Percentiles rank a stretch among this genome's conserved stretches.
Evolutionary conservation across 2,888 invertebrate genomes (phyloP).

Genomic region (Caenorhabditis japonica): DNA sequence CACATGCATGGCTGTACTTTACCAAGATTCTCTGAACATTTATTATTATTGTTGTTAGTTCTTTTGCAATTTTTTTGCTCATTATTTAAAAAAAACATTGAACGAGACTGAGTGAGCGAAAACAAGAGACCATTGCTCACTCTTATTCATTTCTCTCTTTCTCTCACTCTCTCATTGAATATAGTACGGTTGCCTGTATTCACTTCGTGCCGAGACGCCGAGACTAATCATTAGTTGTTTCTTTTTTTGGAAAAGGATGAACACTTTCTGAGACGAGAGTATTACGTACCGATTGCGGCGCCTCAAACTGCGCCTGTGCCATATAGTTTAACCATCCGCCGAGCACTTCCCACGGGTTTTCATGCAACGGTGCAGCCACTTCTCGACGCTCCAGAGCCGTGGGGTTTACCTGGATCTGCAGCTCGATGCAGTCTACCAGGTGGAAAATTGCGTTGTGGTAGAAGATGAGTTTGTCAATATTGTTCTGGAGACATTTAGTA

Average conservation of each 20-base stretch:
- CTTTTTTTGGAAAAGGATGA: too few relatives aligned
- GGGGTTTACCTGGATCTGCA: slow-evolving; percentile 30
- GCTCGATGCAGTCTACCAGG: slow-evolving; percentile 31
- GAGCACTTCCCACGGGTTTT: slow-evolving; percentile 44
- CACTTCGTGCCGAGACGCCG: too few relatives aligned
- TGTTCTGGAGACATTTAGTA: slow-evolving; percentile 23
- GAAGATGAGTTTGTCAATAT: slow-evolving; percentile 38
- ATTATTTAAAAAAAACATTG: too few relatives aligned
- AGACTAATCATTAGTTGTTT: too few relatives aligned
- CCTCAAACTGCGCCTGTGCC: slow-evolving; percentile 20
- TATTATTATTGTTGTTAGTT: not conserved
- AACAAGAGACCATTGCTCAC: too few relatives aligned
- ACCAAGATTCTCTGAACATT: slow-evolving; percentile 16
- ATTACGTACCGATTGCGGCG: slow-evolving; percentile 2
- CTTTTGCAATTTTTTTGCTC: not conserved
- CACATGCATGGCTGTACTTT: slow-evolving; percentile 29
- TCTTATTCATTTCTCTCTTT: too few relatives aligned
- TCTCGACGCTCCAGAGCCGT: not conserved
- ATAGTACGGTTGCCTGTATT: too few relatives aligned
- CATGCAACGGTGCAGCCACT: slow-evolving; percentile 10
- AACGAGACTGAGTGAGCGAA: too few relatives aligned
- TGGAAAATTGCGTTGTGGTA: slow-evolving; percentile 40
- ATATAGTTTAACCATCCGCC: slow-evolving; percentile 46
- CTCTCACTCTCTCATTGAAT: too few relatives aligned
- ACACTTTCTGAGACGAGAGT: too few relatives aligned